Percentiles rank a stretch among this genome's conserved stretches.
phyloP scores from a whole-genome alignment of 1,140 invertebrate genomes.

The Sesamia nonagrioides region DNA sequence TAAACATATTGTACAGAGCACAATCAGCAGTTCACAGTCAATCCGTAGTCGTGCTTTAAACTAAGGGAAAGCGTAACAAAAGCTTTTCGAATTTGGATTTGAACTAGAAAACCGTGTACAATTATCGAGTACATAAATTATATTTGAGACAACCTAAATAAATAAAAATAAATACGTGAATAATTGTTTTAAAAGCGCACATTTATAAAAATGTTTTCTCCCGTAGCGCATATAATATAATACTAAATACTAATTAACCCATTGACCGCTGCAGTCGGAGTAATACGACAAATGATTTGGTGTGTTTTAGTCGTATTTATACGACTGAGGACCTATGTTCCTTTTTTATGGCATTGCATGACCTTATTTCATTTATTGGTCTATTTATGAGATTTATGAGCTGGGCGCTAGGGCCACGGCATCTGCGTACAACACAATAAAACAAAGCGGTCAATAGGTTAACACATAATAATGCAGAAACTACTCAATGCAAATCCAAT shows the following conservation, averaged over 20 bases:
- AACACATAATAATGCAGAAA: constrained; percentile 57
- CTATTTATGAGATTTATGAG: no score
- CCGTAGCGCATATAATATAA: constrained; percentile 46
- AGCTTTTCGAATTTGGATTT: neutral
- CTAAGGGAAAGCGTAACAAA: neutral
- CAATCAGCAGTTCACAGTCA: no score
- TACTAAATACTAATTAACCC: constrained; percentile 3
- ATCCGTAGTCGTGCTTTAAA: neutral
- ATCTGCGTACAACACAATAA: no score
- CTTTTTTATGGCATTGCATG: no score
- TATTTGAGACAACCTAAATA: neutral
- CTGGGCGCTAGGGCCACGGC: no score
- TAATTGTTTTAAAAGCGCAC: constrained; percentile 25
- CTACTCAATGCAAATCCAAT: constrained; percentile 82
- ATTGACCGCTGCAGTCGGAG: no score
- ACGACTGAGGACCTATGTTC: no score
- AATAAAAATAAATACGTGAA: neutral
- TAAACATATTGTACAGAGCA: no score
- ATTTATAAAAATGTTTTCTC: constrained; percentile 19
- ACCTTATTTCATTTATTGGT: no score
- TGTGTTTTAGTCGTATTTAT: no score
- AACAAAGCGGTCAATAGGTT: no score
- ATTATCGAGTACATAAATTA: constrained; percentile 16
- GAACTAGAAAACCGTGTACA: neutral
- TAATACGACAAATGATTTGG: no score